These are phyloP conservation scores for Umimayanthus chanpuru DNA, from an alignment of 92 coral and sea anemone species.

Conservation along the genomic window DNA sequence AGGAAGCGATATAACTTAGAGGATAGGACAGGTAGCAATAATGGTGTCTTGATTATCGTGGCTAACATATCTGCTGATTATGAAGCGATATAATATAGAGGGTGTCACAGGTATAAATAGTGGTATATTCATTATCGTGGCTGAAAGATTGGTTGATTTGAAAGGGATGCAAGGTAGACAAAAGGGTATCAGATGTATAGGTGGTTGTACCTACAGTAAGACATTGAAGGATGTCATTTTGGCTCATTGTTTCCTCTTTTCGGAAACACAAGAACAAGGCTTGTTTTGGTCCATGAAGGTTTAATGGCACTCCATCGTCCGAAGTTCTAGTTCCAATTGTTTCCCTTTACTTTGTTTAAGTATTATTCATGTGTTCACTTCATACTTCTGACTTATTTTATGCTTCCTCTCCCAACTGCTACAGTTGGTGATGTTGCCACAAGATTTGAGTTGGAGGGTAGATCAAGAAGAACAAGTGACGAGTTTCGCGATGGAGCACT, in stretches of 20 bases:
- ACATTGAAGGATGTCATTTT: neutral
- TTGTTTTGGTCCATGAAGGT: neutral
- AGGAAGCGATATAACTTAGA: too few species aligned
- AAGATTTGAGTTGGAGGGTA: constrained; percentile 28
- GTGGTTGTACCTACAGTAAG: neutral
- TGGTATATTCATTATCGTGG: constrained; percentile 13
- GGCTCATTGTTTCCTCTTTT: neutral
- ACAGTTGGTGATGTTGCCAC: constrained; percentile 46
- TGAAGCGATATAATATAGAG: constrained; percentile 84
- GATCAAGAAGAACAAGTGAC: constrained; percentile 64
- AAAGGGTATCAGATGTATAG: neutral
- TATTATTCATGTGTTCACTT: neutral
- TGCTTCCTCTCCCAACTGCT: neutral
- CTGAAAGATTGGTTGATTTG: constrained; percentile 76
- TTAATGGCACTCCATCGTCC: neutral
- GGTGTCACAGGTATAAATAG: constrained; percentile 40
- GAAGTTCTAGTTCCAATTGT: neutral
- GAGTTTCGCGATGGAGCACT: constrained; percentile 77
- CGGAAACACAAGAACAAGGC: neutral
- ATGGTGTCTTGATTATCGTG: too few species aligned
- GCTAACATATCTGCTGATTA: too few species aligned
- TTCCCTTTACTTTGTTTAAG: neutral
- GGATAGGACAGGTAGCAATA: too few species aligned
- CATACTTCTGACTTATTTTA: neutral
- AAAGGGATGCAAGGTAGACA: neutral